Evolutionary conservation across 1,140 invertebrate genomes (phyloP), one percentile per base, ranked within the genome.

Genomic region (Drosophila sechellia): DNA sequence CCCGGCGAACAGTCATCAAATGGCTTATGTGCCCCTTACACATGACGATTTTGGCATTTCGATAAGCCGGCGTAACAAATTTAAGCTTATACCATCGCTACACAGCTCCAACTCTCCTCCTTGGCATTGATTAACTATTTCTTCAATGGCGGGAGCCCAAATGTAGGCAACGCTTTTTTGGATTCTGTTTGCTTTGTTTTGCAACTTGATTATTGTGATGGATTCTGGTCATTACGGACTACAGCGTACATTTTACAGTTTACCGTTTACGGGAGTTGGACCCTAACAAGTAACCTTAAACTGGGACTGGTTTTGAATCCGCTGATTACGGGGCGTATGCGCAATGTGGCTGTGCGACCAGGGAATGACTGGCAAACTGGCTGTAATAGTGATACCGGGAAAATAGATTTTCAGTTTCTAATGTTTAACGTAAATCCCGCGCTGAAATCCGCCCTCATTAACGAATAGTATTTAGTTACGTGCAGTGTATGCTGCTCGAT

Each of bases 91-190:
- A 10, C 31, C 31, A 10, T 10, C 31, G 31, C 31, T 31, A 8
- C 27, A 3, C 60, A 60, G 39, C 35, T 27, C n/a, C n/a, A n/a
- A 2, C 50, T 12, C 0, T 43, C 17, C 8, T 17, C 13, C 31
- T n/a, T 42, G 52, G 49, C 83, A 86, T 87, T 86, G 83, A 86
- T 86, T 86, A 89, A 89, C 83, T 86, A 89, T 86, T 83, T 84
- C 34, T 83, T 79, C 25, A 61, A 48, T 57, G 34, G 3, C 12
- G 13, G 5, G 17, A 17, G 15, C 55, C 40, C n/a, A 61, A 69
- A 60, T 57, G 58, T 77, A 63, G 57, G 66, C 79, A 70, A 56
- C 40, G 53, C 5, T 35, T 20, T 48, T 74, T 31, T 31, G 64
- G 52, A 69, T 61, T 69, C 42, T 4, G 17, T 58, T 61, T 39